Base-by-base conservation (phyloP, 2,888 invertebrate genomes). In the Linyphia triangularis region DNA sequence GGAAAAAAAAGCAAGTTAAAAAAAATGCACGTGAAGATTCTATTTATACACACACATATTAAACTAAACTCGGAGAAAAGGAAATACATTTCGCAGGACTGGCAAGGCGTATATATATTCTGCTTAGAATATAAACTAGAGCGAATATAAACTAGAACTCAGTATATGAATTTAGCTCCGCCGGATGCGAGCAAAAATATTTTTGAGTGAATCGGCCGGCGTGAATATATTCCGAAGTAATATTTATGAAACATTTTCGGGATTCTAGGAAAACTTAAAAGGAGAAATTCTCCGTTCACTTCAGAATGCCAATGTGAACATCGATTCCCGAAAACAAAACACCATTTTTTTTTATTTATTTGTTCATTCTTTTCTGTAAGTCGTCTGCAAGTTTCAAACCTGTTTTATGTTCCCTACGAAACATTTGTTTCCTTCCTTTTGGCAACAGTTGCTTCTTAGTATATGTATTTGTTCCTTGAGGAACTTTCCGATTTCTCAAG, bases 231-330 rank as follows among this genome's bases (percentile, higher is more conserved):
- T 82, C 72, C 43, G 59, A 28, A 10, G 33, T 33, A 73, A 83
- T 83, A 73, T 75, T 83, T 65, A 73, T 73, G 83, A 33, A 83
- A 73, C 63, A 83, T 65, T 73, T 83, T 72, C n/a, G 40, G 30
- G 19, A 13, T 0, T 51, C 43, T 33, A 67, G 61, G 61, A 69
- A 75, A 59, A 75, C n/a, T 30, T 33, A 51, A 79, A 67, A 67
- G 10, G 37, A 72, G 67, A 70, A 82, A 63, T 59, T 61, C 40
- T 22, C 22, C 13, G 59, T 70, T 82, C 72, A 10, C 61, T 70
- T 26, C 30, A 33, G 75, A 75, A 84, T 84, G 28, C 75, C 65
- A 75, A 59, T 82, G 72, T 72, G 82, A 70, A 61, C 72, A 67
- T 28, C 28, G 73, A 33, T 28, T 59, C 30, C 43, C 26, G 24